These are phyloP conservation scores for Cylindroiulus punctatus DNA, from an alignment of 2,888 invertebrate species.

Conservation along the genomic window DNA sequence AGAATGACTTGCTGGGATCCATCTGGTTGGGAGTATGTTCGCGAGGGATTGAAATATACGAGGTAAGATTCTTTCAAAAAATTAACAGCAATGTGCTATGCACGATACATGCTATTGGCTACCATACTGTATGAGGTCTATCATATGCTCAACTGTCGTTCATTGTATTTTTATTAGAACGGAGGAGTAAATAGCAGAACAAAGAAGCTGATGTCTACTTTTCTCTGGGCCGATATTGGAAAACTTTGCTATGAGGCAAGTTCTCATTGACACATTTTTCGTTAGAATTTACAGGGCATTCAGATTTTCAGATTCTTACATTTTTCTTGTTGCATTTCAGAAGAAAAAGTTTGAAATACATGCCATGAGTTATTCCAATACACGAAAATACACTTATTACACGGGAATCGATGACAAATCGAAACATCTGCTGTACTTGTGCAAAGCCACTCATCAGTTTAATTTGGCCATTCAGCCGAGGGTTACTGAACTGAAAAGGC, in stretches of 20 bases:
- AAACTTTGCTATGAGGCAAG: constrained; percentile 90
- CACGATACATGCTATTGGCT: too few species aligned
- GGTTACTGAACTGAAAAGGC: constrained; percentile 81
- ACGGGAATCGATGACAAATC: constrained; percentile 94
- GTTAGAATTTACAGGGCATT: background rate
- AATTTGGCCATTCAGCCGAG: constrained; percentile 88
- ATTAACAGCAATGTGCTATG: too few species aligned
- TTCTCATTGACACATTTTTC: constrained; percentile 57
- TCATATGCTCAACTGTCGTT: constrained; percentile 49
- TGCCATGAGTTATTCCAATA: constrained; percentile 77
- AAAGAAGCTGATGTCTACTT: constrained; percentile 73
- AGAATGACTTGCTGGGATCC: constrained; percentile 73
- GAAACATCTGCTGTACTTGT: constrained; percentile 85
- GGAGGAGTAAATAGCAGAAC: constrained; percentile 65
- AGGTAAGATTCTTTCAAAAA: constrained; percentile 65
- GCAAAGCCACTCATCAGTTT: constrained; percentile 92
- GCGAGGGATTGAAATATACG: constrained; percentile 87
- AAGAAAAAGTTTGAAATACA: constrained; percentile 97
- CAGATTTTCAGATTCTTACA: constrained; percentile 56
- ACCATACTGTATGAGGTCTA: too few species aligned
- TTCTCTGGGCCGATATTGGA: constrained; percentile 95
- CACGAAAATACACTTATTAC: constrained; percentile 79
- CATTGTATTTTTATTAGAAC: constrained; percentile 62
- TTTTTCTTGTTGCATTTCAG: constrained; percentile 63
- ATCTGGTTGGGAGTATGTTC: constrained; percentile 92